Percentiles rank a stretch among this genome's conserved stretches.
Conservation (phyloP, 2,888 invertebrate genomes). For the Anorthoa munda region DNA sequence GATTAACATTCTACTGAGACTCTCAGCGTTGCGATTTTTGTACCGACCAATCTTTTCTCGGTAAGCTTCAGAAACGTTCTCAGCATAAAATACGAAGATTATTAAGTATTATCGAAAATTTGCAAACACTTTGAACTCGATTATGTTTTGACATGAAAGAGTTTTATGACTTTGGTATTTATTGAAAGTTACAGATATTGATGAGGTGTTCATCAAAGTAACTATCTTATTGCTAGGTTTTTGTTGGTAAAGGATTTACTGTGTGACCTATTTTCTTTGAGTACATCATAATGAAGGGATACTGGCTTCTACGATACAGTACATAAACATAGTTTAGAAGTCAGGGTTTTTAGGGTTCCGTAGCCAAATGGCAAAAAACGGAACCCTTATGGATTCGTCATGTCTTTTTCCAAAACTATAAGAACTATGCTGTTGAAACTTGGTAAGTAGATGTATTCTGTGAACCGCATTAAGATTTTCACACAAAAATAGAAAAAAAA, state of each 20-base stretch:
- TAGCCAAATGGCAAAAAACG: too few relatives aligned
- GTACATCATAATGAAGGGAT: too few relatives aligned
- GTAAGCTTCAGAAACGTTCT: constrained; percentile 37
- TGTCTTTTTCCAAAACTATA: too few relatives aligned
- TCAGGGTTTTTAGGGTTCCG: too few relatives aligned
- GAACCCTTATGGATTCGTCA: too few relatives aligned
- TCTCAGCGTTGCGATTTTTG: constrained; percentile 28
- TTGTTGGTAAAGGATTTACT: background rate
- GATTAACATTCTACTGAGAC: constrained; percentile 32
- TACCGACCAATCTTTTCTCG: constrained; percentile 43
- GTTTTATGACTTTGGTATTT: constrained; percentile 15
- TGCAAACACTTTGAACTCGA: constrained; percentile 52
- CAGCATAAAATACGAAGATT: constrained; percentile 61
- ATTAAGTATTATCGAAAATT: constrained; percentile 58
- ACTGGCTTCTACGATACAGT: too few relatives aligned
- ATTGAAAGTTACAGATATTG: constrained; percentile 4
- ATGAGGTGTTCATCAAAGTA: background rate
- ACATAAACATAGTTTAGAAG: too few relatives aligned
- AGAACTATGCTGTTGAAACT: too few relatives aligned
- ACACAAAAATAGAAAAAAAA: too few relatives aligned
- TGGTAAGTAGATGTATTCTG: too few relatives aligned
- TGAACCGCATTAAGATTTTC: too few relatives aligned
- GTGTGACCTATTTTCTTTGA: too few relatives aligned
- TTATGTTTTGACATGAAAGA: constrained; percentile 37
- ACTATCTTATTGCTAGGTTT: background rate